Evolutionary conservation across 2,888 invertebrate genomes (phyloP), one percentile per base, ranked within the genome.

Genomic region (Cryptophagus acutangulus): DNA sequence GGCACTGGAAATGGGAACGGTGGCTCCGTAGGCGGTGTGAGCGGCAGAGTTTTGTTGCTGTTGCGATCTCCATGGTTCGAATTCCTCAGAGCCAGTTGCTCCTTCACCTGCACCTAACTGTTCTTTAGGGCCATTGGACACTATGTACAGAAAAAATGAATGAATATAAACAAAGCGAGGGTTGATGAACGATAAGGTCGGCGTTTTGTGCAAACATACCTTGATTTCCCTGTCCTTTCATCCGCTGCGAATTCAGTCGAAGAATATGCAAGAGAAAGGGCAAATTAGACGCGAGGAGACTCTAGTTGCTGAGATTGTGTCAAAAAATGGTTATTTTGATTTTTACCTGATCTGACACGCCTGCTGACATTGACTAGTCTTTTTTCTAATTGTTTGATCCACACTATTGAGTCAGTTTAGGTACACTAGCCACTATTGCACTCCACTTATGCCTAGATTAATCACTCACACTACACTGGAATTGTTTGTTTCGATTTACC

Each of bases 301-400:
- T n/a, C n/a, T n/a, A n/a, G 4, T 54, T 51, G 59, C 56, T 52
- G 58, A 49, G 55, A 58, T 62, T 59, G 61, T 62, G 62, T 64
- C 63, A 63, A 63, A 63, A n/a, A 3, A n/a, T 3, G 12, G 12
- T 61, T 67, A 65, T 66, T 67, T 63, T 65, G 64, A 65, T 64
- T 67, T 66, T 62, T 84, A 86, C 86, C 86, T 86, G 86, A 78
- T 87, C 86, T 81, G 84, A 83, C 82, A 86, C 84, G 84, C 85
- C 84, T 84, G 87, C 82, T 84, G 85, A 87, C 87, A 87, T 87
- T 82, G 82, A 82, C 82, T 75, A 77, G 74, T 75, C 74, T 77
- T 55, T 77, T 76, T 72, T 75, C 72, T 64, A 60, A 65, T 73
- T 72, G 70, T 72, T 69, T 72, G 67, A 72, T 31, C 13, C 57